A percentile compares a stretch with the other conserved stretches of the same genome.
These are phyloP conservation scores for Amphimallon solstitiale DNA, from an alignment of 2,888 invertebrate genomes.

Conservation along the genomic window DNA sequence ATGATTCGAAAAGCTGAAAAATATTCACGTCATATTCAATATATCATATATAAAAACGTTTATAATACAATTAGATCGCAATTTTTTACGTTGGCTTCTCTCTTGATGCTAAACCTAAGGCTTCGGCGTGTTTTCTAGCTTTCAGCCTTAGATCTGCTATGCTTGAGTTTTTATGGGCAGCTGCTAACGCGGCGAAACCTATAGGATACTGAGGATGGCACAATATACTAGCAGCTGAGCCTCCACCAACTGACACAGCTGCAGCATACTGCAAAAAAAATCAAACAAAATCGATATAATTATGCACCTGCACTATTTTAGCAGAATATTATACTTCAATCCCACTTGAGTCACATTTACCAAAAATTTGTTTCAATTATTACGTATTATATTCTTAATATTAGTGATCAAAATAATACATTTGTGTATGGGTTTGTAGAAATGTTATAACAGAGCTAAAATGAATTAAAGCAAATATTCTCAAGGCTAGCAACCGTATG, in stretches of 20 bases:
- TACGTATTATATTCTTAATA: too few relatives aligned
- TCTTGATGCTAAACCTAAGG: conserved; percentile 72
- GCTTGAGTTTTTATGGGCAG: conserved; percentile 88
- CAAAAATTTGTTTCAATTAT: too few relatives aligned
- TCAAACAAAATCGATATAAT: too few relatives aligned
- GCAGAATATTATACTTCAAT: too few relatives aligned
- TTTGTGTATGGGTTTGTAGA: too few relatives aligned
- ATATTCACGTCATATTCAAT: neutral
- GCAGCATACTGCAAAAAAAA: conserved; percentile 62
- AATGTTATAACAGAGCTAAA: too few relatives aligned
- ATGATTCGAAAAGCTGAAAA: conserved; percentile 8
- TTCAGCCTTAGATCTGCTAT: conserved; percentile 94
- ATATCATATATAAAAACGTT: conserved; percentile 22
- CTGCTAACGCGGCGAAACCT: conserved; percentile 83
- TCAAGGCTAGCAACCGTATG: too few relatives aligned
- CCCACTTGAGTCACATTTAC: too few relatives aligned
- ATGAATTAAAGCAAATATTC: too few relatives aligned
- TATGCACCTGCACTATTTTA: too few relatives aligned
- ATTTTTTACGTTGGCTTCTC: conserved; percentile 38
- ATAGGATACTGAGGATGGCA: conserved; percentile 76
- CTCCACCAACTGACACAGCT: conserved; percentile 63
- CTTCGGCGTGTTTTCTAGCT: conserved; percentile 92
- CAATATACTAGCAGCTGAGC: conserved; percentile 66
- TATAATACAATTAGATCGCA: conserved; percentile 11
- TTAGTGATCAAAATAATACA: too few relatives aligned